phyloP scores from a whole-genome alignment of 2,113 vertebrate genomes.

The Tor tambroides region DNA sequence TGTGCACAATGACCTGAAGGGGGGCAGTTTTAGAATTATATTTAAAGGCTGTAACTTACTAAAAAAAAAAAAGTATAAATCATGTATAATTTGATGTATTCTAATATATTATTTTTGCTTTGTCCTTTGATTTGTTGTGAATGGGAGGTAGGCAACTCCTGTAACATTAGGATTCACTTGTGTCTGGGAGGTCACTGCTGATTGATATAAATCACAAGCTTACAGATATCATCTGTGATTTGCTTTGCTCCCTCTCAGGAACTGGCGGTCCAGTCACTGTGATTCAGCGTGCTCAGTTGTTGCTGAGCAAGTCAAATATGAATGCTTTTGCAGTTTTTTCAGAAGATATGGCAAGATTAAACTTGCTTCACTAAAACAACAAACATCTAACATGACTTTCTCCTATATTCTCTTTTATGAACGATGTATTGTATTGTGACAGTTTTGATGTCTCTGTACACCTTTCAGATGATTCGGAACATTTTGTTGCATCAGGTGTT shows the following conservation, averaged over 20 bases:
- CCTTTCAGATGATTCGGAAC: neutral
- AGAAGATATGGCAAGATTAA: neutral
- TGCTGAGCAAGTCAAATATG: constrained; percentile 13
- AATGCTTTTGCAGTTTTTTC: constrained; percentile 33
- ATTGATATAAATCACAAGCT: constrained; percentile 53
- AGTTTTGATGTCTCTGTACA: neutral
- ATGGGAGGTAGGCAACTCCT: neutral
- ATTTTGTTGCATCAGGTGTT: neutral
- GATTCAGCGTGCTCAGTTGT: neutral
- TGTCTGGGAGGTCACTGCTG: constrained; percentile 51
- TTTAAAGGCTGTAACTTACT: neutral
- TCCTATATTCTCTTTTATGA: neutral
- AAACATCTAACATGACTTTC: neutral
- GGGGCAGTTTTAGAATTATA: neutral
- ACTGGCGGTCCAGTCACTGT: constrained; percentile 10
- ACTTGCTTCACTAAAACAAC: neutral
- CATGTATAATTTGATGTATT: neutral
- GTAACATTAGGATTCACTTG: constrained; percentile 44
- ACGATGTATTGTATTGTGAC: neutral
- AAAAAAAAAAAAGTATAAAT: no score
- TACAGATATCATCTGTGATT: constrained; percentile 48
- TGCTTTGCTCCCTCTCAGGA: constrained; percentile 34
- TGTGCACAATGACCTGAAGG: no score
- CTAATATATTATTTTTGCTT: neutral
- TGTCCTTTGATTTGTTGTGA: neutral